Conservation (phyloP, 2,888 invertebrate genomes). For the Pollenia amentaria region DNA sequence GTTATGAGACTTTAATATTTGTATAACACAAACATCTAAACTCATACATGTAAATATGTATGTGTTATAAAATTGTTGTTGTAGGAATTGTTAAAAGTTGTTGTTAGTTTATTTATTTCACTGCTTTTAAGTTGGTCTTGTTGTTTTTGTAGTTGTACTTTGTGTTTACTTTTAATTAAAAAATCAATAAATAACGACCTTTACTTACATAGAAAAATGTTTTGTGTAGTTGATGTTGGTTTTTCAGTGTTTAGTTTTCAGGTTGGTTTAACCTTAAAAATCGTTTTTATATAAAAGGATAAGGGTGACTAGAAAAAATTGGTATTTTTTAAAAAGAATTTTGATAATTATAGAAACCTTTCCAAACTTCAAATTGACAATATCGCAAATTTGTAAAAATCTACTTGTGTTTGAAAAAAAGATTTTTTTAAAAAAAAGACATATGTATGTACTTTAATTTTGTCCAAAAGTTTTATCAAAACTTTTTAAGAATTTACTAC, state of each 20-base stretch:
- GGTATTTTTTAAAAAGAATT: neutral
- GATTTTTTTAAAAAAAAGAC: too few species aligned
- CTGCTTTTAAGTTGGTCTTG: constrained; percentile 22
- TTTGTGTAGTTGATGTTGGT: neutral
- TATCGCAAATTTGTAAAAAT: too few species aligned
- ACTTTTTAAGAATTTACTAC: too few species aligned
- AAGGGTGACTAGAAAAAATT: constrained; percentile 18
- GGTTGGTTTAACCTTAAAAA: constrained; percentile 21
- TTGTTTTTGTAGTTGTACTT: constrained; percentile 42
- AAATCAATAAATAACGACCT: constrained; percentile 78
- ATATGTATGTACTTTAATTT: too few species aligned
- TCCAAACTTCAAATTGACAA: too few species aligned
- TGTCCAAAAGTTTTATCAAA: too few species aligned
- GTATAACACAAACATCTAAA: neutral
- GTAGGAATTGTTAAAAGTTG: constrained; percentile 38
- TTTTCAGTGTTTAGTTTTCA: neutral
- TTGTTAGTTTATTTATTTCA: constrained; percentile 41
- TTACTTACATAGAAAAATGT: constrained; percentile 66
- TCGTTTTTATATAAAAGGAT: constrained; percentile 23
- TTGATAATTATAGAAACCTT: too few species aligned
- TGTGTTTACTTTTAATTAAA: constrained; percentile 76
- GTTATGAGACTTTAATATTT: constrained; percentile 38
- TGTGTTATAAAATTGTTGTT: neutral
- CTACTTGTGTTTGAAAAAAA: too few species aligned
- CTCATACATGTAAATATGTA: neutral